Evolutionary conservation across 2,113 vertebrate species (phyloP).

Genomic region (Cardinalis cardinalis): DNA sequence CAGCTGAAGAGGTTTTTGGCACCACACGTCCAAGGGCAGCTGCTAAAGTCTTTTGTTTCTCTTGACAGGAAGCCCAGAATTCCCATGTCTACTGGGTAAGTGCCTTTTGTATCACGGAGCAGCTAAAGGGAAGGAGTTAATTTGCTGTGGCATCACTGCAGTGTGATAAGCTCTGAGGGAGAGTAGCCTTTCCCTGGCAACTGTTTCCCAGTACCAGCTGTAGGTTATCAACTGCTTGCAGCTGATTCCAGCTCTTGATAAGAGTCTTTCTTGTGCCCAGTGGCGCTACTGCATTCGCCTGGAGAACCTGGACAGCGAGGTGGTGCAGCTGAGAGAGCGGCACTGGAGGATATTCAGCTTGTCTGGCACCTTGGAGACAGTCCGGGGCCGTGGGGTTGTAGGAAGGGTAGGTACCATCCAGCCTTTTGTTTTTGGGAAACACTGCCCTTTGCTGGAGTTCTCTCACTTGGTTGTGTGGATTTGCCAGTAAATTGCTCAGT

Average conservation of each 20-base stretch:
- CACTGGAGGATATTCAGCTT: constrained; percentile 99
- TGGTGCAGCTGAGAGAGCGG: constrained; percentile 92
- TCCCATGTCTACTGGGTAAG: constrained; percentile 98
- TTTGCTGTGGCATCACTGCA: background rate
- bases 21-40: background rate
- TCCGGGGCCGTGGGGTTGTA: constrained; percentile 91
- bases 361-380: constrained; percentile 94
- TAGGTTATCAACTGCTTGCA: background rate
- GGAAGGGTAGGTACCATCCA: constrained; percentile 79
- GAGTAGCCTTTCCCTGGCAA: background rate
- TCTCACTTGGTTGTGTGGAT: background rate
- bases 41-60: constrained; percentile 57
- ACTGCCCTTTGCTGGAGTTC: background rate
- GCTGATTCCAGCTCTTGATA: background rate
- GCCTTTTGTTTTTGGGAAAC: background rate
- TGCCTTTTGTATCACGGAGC: constrained; percentile 14
- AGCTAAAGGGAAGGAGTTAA: background rate
- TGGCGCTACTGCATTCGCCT: constrained; percentile 97
- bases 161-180: background rate
- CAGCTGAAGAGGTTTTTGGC: constrained; percentile 48
- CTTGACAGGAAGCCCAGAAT: constrained; percentile 92
- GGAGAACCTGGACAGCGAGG: constrained; percentile 93
- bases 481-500: background rate
- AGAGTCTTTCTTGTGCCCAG: constrained; percentile 52
- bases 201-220: background rate